A percentile compares a stretch with the other conserved stretches of the same genome.
Evolutionary conservation across 1,140 invertebrate species (phyloP).

Genomic region (Triops longicaudatus): DNA sequence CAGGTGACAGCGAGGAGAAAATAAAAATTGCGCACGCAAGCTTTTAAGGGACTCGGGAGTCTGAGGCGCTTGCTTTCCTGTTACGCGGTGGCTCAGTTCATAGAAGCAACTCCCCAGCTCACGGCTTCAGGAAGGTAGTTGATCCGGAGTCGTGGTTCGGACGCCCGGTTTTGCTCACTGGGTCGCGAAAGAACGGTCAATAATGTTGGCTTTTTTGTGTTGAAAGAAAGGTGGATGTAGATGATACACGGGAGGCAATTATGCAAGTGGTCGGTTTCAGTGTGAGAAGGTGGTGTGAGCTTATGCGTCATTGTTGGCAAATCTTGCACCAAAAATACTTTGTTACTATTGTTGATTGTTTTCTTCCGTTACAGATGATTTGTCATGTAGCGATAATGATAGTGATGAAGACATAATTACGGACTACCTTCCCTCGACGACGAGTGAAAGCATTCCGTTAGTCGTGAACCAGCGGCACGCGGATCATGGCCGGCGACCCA

Average conservation of each 20-base stretch:
- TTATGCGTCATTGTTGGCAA: background rate
- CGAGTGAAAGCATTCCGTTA: slow-evolving; percentile 24
- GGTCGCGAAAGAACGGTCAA: background rate
- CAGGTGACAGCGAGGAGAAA: background rate
- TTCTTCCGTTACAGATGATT: slow-evolving; percentile 35
- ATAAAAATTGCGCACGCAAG: slow-evolving; percentile 11
- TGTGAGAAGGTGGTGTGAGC: background rate
- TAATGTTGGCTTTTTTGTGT: background rate
- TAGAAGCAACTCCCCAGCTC: background rate
- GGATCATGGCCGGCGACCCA: background rate
- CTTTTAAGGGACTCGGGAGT: background rate
- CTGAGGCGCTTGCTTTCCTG: background rate
- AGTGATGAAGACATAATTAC: slow-evolving; percentile 61
- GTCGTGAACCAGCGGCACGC: slow-evolving; percentile 11
- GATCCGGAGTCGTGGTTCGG: background rate
- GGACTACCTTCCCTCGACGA: slow-evolving; percentile 45
- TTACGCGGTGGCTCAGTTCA: background rate
- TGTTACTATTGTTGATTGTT: background rate
- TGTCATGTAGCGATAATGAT: slow-evolving; percentile 51
- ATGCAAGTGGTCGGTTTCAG: background rate
- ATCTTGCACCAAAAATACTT: background rate
- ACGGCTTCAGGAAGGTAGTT: background rate
- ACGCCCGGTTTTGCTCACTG: background rate
- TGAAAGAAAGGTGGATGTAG: background rate
- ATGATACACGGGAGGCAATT: background rate